phyloP scores from a whole-genome alignment of 1,140 invertebrate genomes.

The Probaryconus sp. region DNA sequence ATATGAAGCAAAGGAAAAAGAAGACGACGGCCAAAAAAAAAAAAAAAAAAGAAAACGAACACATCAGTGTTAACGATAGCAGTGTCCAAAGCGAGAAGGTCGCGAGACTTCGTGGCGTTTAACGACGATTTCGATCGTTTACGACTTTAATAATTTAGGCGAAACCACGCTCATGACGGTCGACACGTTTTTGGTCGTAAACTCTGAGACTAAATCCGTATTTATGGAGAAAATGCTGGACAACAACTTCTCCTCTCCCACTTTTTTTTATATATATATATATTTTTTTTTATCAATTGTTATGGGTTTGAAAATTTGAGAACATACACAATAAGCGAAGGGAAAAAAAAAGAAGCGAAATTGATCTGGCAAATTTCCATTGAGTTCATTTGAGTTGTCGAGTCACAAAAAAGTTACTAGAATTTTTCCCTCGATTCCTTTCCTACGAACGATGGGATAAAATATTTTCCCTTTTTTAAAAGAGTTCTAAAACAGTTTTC shows the following conservation, averaged over 20 bases:
- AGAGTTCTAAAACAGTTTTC: no score
- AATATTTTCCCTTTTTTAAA: no score
- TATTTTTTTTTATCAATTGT: conserved; percentile 29
- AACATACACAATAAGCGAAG: no score
- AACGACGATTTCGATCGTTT: conserved; percentile 78
- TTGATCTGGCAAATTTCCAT: no score
- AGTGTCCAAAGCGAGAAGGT: conserved; percentile 50
- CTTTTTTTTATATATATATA: no score
- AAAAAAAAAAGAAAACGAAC: conserved; percentile 59
- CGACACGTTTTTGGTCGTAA: conserved; percentile 78
- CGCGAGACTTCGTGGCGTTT: conserved; percentile 71
- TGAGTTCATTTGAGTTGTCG: no score
- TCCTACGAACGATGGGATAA: no score
- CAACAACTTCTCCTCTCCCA: conserved; percentile 49
- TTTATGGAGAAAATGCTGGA: conserved; percentile 75
- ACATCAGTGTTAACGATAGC: conserved; percentile 41
- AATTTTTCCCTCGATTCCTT: no score
- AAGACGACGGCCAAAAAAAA: conserved; percentile 13
- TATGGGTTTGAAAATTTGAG: conserved; percentile 14
- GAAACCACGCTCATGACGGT: conserved; percentile 74
- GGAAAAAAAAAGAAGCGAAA: no score
- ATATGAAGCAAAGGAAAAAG: no score
- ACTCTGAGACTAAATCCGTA: conserved; percentile 77
- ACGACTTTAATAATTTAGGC: conserved; percentile 79
- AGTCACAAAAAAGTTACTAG: no score